A percentile compares a stretch with the other conserved stretches of the same genome.
phyloP scores from a whole-genome alignment of 2,113 vertebrate genomes.

The Nycticorax nycticorax region DNA sequence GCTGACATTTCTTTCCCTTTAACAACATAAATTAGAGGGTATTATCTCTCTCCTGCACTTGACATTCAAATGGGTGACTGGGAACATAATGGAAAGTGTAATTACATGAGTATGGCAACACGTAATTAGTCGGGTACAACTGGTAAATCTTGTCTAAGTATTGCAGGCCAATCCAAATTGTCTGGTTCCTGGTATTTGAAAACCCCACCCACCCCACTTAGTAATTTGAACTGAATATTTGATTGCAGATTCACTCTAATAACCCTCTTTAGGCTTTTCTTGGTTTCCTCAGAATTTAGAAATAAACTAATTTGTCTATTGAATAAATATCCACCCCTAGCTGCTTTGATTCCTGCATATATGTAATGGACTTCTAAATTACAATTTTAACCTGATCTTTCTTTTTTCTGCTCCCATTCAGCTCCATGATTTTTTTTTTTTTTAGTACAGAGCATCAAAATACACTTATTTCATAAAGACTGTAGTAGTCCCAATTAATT shows the following conservation, averaged over 20 bases:
- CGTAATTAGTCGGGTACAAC: neutral
- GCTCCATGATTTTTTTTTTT: neutral
- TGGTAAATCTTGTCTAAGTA: neutral
- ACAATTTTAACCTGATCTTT: neutral
- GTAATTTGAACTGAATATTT: neutral
- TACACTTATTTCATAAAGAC: neutral
- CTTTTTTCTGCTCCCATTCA: neutral
- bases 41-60: neutral
- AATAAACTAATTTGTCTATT: neutral
- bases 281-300: neutral
- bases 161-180: neutral
- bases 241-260: neutral
- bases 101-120: neutral
- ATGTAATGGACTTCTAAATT: neutral
- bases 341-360: neutral
- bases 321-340: neutral
- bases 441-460: neutral
- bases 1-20: neutral
- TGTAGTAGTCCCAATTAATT: neutral
- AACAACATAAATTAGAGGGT: neutral
- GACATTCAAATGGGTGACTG: neutral
- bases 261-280: neutral
- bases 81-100: constrained; percentile 1
- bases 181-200: neutral
- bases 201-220: neutral